Evolutionary conservation across 2,797 vertebrate species (phyloP), one percentile per base, ranked within the genome.

Genomic region (Characodon lateralis): DNA sequence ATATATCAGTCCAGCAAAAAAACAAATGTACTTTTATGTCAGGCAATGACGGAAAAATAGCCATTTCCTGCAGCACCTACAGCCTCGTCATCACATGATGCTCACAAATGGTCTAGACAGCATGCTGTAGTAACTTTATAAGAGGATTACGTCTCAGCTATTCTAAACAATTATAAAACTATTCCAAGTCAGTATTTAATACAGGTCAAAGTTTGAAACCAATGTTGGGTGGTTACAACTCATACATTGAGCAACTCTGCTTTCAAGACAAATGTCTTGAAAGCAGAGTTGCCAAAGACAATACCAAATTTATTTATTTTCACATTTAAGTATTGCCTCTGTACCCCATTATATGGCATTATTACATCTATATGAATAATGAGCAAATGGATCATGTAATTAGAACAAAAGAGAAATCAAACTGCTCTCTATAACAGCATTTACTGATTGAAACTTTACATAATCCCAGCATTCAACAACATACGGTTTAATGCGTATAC

Each of bases 141-240:
- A 95, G 87, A 91, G 88, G 94, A 95, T 95, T 94, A 95, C 80
- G 82, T 73, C 85, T 83, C 63, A 94, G 89, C 80, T 88, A 94
- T 94, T 94, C 93, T 93, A 92, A 96, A 94, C 91, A 93, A 92
- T 95, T 89, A 93, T 78, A 31, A 80, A 84, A 84, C 84, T 81
- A 70, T 84, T 78, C 41, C 73, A 70, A 66, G 39, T 84, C 78
- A 72, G 82, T 83, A 72, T 59, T 81, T 82, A 71, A 55, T 16
- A 58, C 71, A 39, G 39, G 63, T 50, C 6, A 76, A 13, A 50
- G 1, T 80, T 68, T 72, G 68, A 79, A 35, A 69, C 26, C 51
- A 55, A 20, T 46, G 31, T 70, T 48, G 5, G 5, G 2, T 78
- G 22, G n/a, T 2, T 22, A 43, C 24, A 77, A 61, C 53, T 43